Base-by-base conservation (phyloP, 2,888 invertebrate species). In the Drosophila falleni region DNA sequence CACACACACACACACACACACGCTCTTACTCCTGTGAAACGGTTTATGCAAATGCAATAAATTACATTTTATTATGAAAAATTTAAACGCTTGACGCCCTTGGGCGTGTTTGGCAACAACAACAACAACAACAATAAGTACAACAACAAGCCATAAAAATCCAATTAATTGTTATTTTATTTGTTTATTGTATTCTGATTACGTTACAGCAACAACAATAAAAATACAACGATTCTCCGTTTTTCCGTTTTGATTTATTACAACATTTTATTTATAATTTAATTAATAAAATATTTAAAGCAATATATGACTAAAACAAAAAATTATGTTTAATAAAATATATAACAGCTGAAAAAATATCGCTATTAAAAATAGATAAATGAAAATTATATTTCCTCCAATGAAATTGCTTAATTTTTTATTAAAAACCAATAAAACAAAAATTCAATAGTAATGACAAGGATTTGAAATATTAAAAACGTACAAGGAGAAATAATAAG, bases 21-120 rank as follows among this genome's bases (percentile, higher is more conserved):
- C 23, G 11, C 55, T 8, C 47, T 2, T 23, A 23, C 26, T 15
- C 23, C 54, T 23, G 51, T 54, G 50, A 65, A 81, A 66, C 56
- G 82, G 88, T 88, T 89, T 88, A 89, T 86, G 89, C 87, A 86
- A 86, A 89, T 88, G 89, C 89, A 80, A 86, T 86, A 88, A 86
- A 86, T 86, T 86, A 73, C 71, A 76, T 89, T 89, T 89, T 86
- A 86, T 89, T 87, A 89, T 85, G 89, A 89, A 81, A 84, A 73
- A 62, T 82, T 69, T 87, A 74, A 74, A 73, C 66, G 65, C 47
- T 50, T 65, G 39, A 55, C 58, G 51, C 56, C 49, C 46, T 29
- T 35, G 49, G 60, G 64, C 66, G 41, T 55, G 46, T 50, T 33
- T 19, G 42, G 31, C n/a, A n/a, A n/a, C n/a, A n/a, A n/a, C n/a